Percentiles rank a stretch among this genome's conserved stretches.
These are phyloP conservation scores for Sipha flava DNA, from an alignment of 1,140 invertebrate species.

Conservation along the genomic window DNA sequence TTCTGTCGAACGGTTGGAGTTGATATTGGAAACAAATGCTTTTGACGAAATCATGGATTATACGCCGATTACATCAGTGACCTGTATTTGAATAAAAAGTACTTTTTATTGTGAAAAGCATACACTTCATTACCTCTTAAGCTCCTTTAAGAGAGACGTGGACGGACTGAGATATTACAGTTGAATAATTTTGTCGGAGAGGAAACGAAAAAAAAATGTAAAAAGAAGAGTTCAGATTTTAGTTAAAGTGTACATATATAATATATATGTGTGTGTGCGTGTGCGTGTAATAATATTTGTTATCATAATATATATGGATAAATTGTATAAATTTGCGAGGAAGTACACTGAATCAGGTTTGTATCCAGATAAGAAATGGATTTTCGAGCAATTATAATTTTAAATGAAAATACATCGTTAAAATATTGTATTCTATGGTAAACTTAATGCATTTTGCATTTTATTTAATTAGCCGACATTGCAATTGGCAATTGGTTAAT, in stretches of 20 bases:
- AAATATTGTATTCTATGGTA: no score
- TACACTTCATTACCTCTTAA: slow-evolving; percentile 27
- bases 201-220: slow-evolving; percentile 15
- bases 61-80: not conserved
- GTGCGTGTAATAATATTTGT: no score
- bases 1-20: no score
- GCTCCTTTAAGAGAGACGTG: not conserved
- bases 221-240: not conserved
- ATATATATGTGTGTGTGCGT: no score
- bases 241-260: not conserved
- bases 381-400: not conserved
- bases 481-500: not conserved
- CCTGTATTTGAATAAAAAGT: slow-evolving; percentile 16
- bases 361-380: not conserved
- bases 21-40: not conserved
- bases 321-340: not conserved
- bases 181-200: slow-evolving; percentile 17
- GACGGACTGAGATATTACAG: slow-evolving; percentile 16
- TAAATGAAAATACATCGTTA: not conserved
- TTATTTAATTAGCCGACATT: not conserved
- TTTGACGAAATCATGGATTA: not conserved
- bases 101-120: slow-evolving; percentile 16
- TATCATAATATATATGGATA: not conserved
- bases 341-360: not conserved
- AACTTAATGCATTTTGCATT: no score